Base-by-base conservation (phyloP, 2,888 invertebrate species). In the Lycaena phlaeas region DNA sequence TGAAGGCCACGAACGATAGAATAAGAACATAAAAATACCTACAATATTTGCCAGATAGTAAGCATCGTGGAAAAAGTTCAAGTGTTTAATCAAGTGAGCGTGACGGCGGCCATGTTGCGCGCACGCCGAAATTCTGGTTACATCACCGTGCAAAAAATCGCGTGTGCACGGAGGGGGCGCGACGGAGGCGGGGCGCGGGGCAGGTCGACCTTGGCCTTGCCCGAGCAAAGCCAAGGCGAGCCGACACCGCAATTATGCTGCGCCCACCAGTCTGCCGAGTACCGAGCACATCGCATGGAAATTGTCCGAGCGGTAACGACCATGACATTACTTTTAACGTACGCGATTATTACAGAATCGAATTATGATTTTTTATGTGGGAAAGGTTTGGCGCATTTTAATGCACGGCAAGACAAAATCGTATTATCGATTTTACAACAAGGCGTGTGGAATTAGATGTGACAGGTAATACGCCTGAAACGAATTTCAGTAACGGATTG, bases 71-170 rank as follows among this genome's bases (percentile, higher is more conserved):
- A 30, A 39, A 39, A 39, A 30, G 25, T 39, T 39, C 25, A 40
- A 49, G 36, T 42, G 43, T 46, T 48, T 47, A 40, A 36, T 43
- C 41, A 48, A 44, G 41, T 39, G 45, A 57, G 61, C 56, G 56
- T 61, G 61, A 52, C 57, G 59, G 61, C 65, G 57, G 77, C 75
- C 74, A 75, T 71, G 72, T 71, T 74, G 76, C 74, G 67, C 71
- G 64, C 64, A 68, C 73, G 76, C 77, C 76, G 72, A 81, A 79
- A 72, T 74, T 72, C 65, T 62, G 70, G 76, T 81, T 81, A 82
- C 79, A 81, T 82, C 82, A 82, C 67, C 67, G 68, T 64, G 72
- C 76, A 79, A 81, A 81, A 81, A 77, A 71, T 62, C 57, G 67
- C 64, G 66, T 69, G 71, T 70, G 65, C 68, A 65, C 61, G 64